phyloP scores from a whole-genome alignment of 2,113 vertebrate genomes.

The Uropsilus gracilis region DNA sequence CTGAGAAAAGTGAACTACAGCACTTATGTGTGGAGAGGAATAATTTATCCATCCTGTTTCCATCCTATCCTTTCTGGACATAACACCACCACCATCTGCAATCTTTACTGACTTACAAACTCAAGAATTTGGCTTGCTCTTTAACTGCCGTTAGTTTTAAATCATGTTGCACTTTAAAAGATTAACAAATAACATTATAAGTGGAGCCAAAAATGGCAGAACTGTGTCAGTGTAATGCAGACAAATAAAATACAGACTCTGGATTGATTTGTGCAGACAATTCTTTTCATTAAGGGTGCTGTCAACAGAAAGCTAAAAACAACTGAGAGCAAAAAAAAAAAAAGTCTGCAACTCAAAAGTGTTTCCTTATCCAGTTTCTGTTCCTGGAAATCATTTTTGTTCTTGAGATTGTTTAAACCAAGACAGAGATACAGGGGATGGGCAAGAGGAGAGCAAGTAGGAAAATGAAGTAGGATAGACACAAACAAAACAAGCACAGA shows the following conservation, averaged over 20 bases:
- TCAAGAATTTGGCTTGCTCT: background rate
- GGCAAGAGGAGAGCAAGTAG: background rate
- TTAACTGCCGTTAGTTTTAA: background rate
- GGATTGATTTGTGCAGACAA: background rate
- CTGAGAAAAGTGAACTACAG: too few relatives aligned
- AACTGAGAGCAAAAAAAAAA: background rate
- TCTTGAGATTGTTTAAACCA: background rate
- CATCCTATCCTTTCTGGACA: too few relatives aligned
- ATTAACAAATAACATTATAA: background rate
- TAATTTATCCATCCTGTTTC: too few relatives aligned
- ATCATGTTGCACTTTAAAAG: background rate
- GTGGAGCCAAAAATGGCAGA: background rate
- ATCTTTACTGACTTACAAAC: background rate
- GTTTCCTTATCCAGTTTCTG: background rate
- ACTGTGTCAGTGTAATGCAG: background rate
- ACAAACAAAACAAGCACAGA: background rate
- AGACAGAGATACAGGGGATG: background rate
- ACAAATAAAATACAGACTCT: background rate
- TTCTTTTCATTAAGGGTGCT: background rate
- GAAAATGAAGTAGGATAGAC: background rate
- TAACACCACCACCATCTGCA: too few relatives aligned
- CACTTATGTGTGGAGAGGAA: too few relatives aligned
- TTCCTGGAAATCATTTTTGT: background rate
- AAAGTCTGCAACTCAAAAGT: background rate
- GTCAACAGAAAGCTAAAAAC: background rate